Conservation (phyloP, 1,140 invertebrate species). For the Schlechtendalia chinensis region DNA sequence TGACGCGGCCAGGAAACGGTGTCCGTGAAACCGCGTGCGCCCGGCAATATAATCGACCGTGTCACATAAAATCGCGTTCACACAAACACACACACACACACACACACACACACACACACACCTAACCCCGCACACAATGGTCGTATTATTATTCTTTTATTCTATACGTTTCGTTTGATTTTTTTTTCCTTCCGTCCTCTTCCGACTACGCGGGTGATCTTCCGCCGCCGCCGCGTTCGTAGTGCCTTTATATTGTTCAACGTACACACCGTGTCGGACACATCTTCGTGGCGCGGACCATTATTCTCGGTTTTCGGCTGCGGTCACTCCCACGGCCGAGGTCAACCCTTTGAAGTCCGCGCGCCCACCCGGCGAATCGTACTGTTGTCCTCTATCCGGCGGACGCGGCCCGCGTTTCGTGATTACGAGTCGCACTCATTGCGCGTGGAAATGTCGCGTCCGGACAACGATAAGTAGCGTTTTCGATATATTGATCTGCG, state of each 20-base stretch:
- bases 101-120: too few relatives aligned
- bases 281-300: too few relatives aligned
- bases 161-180: not conserved
- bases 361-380: not conserved
- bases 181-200: not conserved
- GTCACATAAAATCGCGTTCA: constrained; percentile 18
- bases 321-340: not conserved
- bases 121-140: constrained; percentile 11
- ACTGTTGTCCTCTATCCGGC: not conserved
- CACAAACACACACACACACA: not conserved
- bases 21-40: not conserved
- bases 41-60: constrained; percentile 31
- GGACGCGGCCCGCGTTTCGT: too few relatives aligned
- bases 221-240: not conserved
- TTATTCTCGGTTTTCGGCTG: not conserved
- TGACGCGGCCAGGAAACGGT: not conserved
- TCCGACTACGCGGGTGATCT: constrained; percentile 37
- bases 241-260: too few relatives aligned
- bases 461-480: too few relatives aligned
- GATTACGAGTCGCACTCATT: too few relatives aligned
- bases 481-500: too few relatives aligned
- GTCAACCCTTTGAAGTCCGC: constrained; percentile 14
- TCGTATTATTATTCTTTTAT: constrained; percentile 6
- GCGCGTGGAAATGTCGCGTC: too few relatives aligned
- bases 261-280: too few relatives aligned